Base-by-base conservation (phyloP, 2,888 invertebrate species). In the Oxystoma pomonae region DNA sequence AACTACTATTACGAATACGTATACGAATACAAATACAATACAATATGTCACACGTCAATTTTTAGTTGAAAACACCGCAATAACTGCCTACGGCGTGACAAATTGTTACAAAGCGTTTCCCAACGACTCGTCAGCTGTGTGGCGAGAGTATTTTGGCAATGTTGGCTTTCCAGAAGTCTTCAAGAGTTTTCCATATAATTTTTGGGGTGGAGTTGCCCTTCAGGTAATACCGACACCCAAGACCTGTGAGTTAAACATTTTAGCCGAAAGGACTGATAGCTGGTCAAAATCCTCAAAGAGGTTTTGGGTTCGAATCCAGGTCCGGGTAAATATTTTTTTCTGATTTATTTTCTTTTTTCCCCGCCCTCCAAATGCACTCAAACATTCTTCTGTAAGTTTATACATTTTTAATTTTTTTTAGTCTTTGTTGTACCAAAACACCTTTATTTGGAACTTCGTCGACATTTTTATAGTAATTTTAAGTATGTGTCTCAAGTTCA, bases 381-480 rank as follows among this genome's bases (percentile, higher is more conserved):
- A n/a, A n/a, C n/a, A n/a, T n/a, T n/a, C n/a, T n/a, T n/a, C n/a
- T n/a, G n/a, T n/a, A n/a, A n/a, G n/a, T n/a, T n/a, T n/a, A n/a
- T n/a, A n/a, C n/a, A n/a, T 49, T 35, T 60, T 51, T 64, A 16
- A 35, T 12, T 61, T 18, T 2, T 64, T 66, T 58, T 53, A 72
- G 71, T 58, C 69, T 57, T 35, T 68, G 22, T 68, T 69, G 60
- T 55, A 70, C 1, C 73, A 73, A 64, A 68, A 68, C 49, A 70
- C 72, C 0, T 71, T 72, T 59, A 65, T 62, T 12, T 73, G 73
- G 73, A 71, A 63, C 49, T 72, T 66, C 53, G 59, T 60, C 1
- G 73, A 73, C 60, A 64, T 71, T 1, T 70, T 72, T 52, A 65
- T 73, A 16, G 70, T 72, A 62, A 20, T 70, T 9, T 58, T 72